These are phyloP conservation scores for Agrotis ipsilon DNA, from an alignment of 2,888 invertebrate species.

Conservation along the genomic window DNA sequence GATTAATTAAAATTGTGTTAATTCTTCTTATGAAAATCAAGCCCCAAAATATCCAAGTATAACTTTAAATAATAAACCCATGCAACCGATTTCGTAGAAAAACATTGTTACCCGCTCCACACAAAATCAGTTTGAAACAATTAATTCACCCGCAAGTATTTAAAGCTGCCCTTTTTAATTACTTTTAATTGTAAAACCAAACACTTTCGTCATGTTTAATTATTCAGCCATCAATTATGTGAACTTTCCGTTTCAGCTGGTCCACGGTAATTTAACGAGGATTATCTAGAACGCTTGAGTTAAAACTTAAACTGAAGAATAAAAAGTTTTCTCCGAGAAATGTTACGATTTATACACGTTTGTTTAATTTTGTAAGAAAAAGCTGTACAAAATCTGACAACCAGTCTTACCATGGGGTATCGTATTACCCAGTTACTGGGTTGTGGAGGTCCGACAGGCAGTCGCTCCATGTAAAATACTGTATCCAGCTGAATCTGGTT, in stretches of 20 bases:
- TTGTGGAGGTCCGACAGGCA: no score
- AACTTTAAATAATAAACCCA: neutral
- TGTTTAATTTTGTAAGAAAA: slow-evolving; percentile 21
- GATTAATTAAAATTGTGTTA: neutral
- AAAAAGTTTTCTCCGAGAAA: slow-evolving; percentile 30
- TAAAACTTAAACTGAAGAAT: slow-evolving; percentile 47
- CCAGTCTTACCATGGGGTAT: no score
- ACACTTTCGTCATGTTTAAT: slow-evolving; percentile 38
- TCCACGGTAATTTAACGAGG: slow-evolving; percentile 47
- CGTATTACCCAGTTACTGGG: no score
- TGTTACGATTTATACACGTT: slow-evolving; percentile 21
- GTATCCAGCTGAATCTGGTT: no score
- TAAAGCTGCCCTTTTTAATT: slow-evolving; percentile 28
- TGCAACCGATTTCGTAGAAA: neutral
- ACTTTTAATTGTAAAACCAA: slow-evolving; percentile 39
- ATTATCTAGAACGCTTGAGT: slow-evolving; percentile 38
- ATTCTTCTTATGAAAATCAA: neutral
- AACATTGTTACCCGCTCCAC: neutral
- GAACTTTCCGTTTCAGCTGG: slow-evolving; percentile 48
- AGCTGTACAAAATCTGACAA: no score
- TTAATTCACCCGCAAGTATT: slow-evolving; percentile 10
- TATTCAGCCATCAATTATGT: slow-evolving; percentile 34
- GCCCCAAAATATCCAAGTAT: neutral
- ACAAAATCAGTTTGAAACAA: slow-evolving; percentile 5
- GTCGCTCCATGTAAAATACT: no score